A percentile compares a stretch with the other conserved stretches of the same genome.
Evolutionary conservation across 2,113 vertebrate species (phyloP).

Genomic region (Passer montanus): DNA sequence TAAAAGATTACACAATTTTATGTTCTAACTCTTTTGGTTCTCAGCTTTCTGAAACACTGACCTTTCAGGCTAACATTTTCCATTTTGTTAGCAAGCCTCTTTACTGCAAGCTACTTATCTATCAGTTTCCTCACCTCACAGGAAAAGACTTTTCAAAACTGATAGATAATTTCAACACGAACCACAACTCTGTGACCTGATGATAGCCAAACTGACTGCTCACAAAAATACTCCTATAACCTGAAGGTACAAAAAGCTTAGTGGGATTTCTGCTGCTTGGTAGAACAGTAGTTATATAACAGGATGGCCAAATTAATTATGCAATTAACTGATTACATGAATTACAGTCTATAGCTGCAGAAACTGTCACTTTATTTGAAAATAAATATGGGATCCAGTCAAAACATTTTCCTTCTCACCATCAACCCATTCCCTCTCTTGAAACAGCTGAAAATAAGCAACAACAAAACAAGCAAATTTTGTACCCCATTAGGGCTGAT

Average conservation of each 20-base stretch:
- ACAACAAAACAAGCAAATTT: background rate
- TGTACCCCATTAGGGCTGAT: background rate
- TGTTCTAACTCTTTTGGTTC: background rate
- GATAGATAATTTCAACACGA: background rate
- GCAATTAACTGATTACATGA: background rate
- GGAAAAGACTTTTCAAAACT: background rate
- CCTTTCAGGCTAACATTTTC: slow-evolving; percentile 8
- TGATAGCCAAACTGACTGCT: background rate
- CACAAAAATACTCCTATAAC: background rate
- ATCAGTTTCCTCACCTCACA: background rate
- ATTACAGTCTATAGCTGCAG: background rate
- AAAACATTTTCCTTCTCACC: background rate
- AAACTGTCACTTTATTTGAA: background rate
- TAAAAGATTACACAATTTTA: background rate
- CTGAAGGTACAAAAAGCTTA: background rate
- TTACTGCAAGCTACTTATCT: background rate
- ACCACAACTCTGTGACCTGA: background rate
- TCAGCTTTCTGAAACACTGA: background rate
- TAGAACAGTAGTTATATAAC: background rate
- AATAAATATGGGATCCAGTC: background rate
- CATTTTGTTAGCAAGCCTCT: background rate
- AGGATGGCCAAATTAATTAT: background rate
- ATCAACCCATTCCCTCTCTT: background rate
- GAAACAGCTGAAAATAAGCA: slow-evolving; percentile 7
- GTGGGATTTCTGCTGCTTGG: background rate